phyloP scores from a whole-genome alignment of 2,797 vertebrate species.

The Okamejei kenojei region DNA sequence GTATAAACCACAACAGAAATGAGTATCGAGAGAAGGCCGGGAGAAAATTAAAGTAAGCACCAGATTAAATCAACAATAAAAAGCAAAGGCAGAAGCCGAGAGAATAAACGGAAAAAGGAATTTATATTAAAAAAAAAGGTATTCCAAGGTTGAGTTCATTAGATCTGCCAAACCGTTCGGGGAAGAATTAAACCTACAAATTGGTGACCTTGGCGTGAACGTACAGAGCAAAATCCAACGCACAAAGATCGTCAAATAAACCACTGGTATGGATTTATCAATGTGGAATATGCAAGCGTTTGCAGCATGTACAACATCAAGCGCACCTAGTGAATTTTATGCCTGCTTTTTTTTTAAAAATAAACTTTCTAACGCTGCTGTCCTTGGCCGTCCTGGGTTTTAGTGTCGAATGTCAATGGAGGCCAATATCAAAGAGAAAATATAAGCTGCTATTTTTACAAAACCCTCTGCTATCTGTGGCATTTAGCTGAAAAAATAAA shows the following conservation, averaged over 20 bases:
- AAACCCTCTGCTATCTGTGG: background rate
- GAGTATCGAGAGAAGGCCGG: background rate
- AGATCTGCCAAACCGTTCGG: background rate
- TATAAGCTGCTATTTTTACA: background rate
- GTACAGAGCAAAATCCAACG: background rate
- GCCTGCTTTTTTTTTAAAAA: background rate
- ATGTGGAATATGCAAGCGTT: background rate
- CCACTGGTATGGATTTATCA: background rate
- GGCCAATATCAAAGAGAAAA: slow-evolving; percentile 14
- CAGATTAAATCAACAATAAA: background rate
- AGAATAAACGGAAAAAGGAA: background rate
- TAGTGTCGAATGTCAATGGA: background rate
- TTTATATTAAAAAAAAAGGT: background rate
- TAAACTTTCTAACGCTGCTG: background rate
- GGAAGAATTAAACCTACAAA: background rate
- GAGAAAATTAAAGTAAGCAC: background rate
- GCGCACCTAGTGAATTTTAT: background rate
- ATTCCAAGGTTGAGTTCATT: background rate
- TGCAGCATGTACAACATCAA: background rate
- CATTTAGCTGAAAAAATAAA: background rate
- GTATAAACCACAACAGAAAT: background rate
- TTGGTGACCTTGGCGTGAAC: background rate
- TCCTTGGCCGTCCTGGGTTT: background rate
- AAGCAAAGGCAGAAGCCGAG: background rate
- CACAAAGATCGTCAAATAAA: background rate